phyloP scores from a whole-genome alignment of 1,140 invertebrate genomes.

The Calephelis nemesis region DNA sequence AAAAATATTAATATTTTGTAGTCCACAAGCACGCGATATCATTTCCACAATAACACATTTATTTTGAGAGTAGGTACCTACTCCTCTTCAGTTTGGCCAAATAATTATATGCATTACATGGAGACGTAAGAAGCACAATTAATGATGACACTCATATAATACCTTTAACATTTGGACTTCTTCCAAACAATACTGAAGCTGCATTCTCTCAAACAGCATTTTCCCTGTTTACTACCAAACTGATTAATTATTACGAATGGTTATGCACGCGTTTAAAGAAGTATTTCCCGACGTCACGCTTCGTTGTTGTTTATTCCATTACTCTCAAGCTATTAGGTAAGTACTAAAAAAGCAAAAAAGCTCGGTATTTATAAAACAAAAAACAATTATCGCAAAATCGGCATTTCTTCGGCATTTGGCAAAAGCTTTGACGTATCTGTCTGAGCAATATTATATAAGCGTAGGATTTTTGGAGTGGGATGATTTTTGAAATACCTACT shows the following conservation, averaged over 20 bases:
- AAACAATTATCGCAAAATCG: constrained; percentile 8
- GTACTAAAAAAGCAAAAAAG: constrained; percentile 8
- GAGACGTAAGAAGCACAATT: constrained; percentile 4
- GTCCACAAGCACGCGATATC: constrained; percentile 1
- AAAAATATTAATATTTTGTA: constrained; percentile 12
- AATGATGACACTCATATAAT: constrained; percentile 4
- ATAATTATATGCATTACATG: constrained; percentile 5
- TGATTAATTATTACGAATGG: not conserved
- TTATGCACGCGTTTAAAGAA: not conserved
- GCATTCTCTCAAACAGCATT: constrained; percentile 1
- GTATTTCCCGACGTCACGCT: not conserved
- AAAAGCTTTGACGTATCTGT: not conserved
- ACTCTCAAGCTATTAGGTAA: constrained; percentile 4
- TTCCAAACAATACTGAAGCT: not conserved
- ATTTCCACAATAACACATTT: constrained; percentile 1
- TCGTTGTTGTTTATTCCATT: constrained; percentile 1
- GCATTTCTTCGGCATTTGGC: too few species aligned
- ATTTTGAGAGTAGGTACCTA: not conserved
- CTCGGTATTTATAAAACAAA: not conserved
- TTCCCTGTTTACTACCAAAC: not conserved
- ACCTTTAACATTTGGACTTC: not conserved
- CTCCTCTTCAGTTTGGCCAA: not conserved
- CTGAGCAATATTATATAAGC: not conserved
- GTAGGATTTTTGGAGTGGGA: not conserved
- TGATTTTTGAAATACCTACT: not conserved